Percentiles rank a stretch among this genome's conserved stretches.
Evolutionary conservation across 2,888 invertebrate genomes (phyloP).

Genomic region (Osmoderma eremita): DNA sequence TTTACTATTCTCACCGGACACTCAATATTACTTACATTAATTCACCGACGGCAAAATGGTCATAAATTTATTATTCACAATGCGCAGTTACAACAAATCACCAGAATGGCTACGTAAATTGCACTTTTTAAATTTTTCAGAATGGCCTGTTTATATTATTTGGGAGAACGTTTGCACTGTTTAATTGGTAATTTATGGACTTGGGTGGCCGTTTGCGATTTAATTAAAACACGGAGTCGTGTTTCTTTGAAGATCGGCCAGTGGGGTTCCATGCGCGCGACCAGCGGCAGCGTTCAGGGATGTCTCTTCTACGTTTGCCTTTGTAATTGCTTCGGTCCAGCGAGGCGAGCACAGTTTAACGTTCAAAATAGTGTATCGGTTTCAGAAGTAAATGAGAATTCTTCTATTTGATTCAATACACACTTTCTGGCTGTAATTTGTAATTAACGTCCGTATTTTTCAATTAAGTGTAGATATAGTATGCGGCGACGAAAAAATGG

Average conservation of each 20-base stretch:
- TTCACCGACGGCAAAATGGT: conserved; percentile 9
- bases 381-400: too few relatives aligned
- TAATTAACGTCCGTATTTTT: too few relatives aligned
- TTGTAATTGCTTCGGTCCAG: conserved; percentile 23
- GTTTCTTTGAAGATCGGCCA: conserved; percentile 42
- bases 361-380: too few relatives aligned
- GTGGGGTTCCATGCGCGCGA: conserved; percentile 3
- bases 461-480: too few relatives aligned
- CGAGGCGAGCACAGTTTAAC: too few relatives aligned
- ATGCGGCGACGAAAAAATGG: too few relatives aligned
- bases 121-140: conserved; percentile 35
- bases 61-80: conserved; percentile 27
- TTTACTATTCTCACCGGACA: conserved; percentile 2
- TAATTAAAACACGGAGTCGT: conserved; percentile 47
- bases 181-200: conserved; percentile 42
- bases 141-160: conserved; percentile 32
- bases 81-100: conserved; percentile 34
- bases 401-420: too few relatives aligned
- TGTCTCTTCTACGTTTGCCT: conserved; percentile 7
- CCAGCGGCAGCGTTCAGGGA: not conserved
- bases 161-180: conserved; percentile 33
- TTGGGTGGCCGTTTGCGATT: conserved; percentile 41
- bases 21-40: conserved; percentile 21
- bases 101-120: conserved; percentile 13
- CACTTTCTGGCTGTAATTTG: too few relatives aligned